Base-by-base conservation (phyloP, 2,113 vertebrate genomes). In the Apistogramma diplotaenia region DNA sequence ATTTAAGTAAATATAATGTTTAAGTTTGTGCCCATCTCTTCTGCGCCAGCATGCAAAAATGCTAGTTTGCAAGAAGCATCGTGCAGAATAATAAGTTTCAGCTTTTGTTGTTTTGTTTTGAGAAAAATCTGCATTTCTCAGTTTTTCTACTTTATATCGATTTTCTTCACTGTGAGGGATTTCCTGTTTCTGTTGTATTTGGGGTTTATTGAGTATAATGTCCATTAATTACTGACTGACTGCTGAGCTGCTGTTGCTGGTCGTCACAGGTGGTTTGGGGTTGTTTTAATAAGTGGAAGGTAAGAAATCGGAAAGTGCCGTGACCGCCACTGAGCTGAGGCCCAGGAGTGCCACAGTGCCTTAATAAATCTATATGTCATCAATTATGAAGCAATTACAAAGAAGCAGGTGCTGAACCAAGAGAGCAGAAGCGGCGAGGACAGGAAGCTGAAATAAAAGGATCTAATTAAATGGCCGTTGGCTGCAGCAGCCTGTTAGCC, bases 381-480 rank as follows among this genome's bases (percentile, higher is more conserved):
- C 60, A 78, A 77, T 89, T 82, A 86, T 85, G 40, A 37, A 81
- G 54, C 75, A 53, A 58, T 54, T 75, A 57, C 51, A 84, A 89
- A 91, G 59, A 86, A 84, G 83, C 61, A 62, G 37, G 74, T 70
- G 72, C 78, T 60, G 35, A 86, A 76, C 55, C 65, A 27, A 23
- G n/a, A 71, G 58, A 70, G 60, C 7, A 25, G 54, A 58, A 61
- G 78, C 78, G 29, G 33, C 2, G 5, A 70, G 55, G 62, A 82
- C 16, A n/a, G 18, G 43, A 86, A 87, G 78, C 77, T 61, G 83
- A 58, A 67, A 31, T 53, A 49, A 71, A 70, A 11, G 58, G 53
- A 83, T 65, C 71, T 78, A 74, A 89, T 90, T 87, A 90, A 82
- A 88, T 35, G 72, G 54, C 78, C 75, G 33, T 10, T 4, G 3